Evolutionary conservation across 2,888 invertebrate species (phyloP), one percentile per base, ranked within the genome.

Genomic region (Lithophane socia): DNA sequence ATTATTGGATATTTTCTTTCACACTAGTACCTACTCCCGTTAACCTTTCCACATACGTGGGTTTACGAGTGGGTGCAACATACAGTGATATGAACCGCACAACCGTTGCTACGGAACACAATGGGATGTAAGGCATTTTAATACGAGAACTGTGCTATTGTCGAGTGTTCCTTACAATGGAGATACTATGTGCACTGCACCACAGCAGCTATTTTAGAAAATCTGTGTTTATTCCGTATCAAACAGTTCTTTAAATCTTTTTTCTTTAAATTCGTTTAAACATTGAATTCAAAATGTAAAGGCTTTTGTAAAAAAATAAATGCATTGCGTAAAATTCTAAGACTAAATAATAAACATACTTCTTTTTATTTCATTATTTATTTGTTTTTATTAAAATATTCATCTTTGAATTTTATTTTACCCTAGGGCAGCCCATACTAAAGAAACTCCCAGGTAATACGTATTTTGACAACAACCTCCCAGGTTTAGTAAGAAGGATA

Each of bases 91-190:
- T 63, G 68, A 44, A 69, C 69, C 54, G 69, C 37, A 63, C 37
- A 61, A 58, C 60, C 58, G 44, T 71, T 58, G 47, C 69, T 24
- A 66, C 24, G 1, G 29, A 75, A 52, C 69, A 84, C 80, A 80
- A 80, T 84, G 63, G 70, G 29, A 67, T 54, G 73, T 67, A 18
- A 73, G 37, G 52, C 13, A 73, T 73, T 47, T 67, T 79, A 52
- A 67, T 63, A 74, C 69, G 74, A 63, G 58, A 60, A 52, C 73
- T 56, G 54, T 9, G 54, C 74, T 58, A 60, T 82, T 84, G 84
- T 84, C 65, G 21, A 49, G 54, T 74, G 16, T 37, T 37, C 7
- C 24, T 61, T 29, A 79, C 82, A 66, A 84, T 61, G 13, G 69
- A 81, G 29, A 65, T 63, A 54, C n/a, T n/a, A 42, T 58, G 37